Evolutionary conservation across 2,797 vertebrate species (phyloP).

Genomic region (Enteromius anoplus): DNA sequence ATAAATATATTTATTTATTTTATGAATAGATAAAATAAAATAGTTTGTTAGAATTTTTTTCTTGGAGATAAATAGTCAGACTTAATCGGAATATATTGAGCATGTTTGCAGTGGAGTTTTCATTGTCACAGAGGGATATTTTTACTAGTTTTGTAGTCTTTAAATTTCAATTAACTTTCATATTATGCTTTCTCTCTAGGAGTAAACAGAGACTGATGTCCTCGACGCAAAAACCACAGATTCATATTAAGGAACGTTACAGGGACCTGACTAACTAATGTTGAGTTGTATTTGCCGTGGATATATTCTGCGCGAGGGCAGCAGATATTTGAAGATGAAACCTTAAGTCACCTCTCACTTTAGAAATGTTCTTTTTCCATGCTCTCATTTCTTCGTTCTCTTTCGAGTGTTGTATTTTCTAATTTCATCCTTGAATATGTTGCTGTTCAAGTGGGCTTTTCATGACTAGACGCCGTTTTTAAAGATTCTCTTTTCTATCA

Average conservation of each 20-base stretch:
- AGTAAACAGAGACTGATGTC: slow-evolving; percentile 21
- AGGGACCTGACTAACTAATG: slow-evolving; percentile 36
- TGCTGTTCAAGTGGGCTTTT: slow-evolving; percentile 26
- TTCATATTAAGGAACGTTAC: slow-evolving; percentile 23
- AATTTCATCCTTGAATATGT: slow-evolving; percentile 29
- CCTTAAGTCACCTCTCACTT: slow-evolving; percentile 72
- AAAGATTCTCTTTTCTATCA: slow-evolving; percentile 16
- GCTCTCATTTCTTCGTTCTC: slow-evolving; percentile 70
- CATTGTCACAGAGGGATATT: neutral
- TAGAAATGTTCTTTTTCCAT: slow-evolving; percentile 73
- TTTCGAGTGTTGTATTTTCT: slow-evolving; percentile 24
- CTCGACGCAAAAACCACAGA: slow-evolving; percentile 16
- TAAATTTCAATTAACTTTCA: neutral
- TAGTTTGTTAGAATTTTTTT: neutral
- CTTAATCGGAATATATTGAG: neutral
- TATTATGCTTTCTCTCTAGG: slow-evolving; percentile 40
- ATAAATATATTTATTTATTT: neutral
- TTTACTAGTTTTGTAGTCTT: neutral
- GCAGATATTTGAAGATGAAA: slow-evolving; percentile 69
- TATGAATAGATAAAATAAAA: neutral
- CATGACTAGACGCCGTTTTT: slow-evolving; percentile 22
- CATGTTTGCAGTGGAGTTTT: neutral
- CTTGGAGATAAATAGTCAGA: neutral
- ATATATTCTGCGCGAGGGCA: slow-evolving; percentile 46
- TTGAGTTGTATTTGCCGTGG: slow-evolving; percentile 36